Evolutionary conservation across 2,113 vertebrate genomes (phyloP).

Genomic region (Erpornis zantholeuca): DNA sequence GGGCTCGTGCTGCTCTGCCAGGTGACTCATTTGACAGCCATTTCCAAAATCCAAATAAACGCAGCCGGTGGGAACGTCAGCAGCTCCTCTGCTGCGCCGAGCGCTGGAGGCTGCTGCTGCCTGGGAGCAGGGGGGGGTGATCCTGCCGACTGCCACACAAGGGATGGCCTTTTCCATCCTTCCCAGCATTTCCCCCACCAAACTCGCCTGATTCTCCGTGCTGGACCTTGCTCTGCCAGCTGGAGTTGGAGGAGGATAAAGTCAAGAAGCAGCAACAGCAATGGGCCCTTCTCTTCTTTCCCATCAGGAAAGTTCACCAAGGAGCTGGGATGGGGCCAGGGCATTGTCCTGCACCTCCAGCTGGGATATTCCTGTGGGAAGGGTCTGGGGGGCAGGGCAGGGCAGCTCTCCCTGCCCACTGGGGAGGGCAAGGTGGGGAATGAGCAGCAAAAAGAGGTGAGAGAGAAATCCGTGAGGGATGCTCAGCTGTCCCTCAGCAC

Average conservation of each 20-base stretch:
- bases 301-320: too few species aligned
- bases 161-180: not conserved
- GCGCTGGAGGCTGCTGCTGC: not conserved
- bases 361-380: rapidly evolving
- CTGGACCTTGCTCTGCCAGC: not conserved
- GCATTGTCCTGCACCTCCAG: not conserved
- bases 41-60: not conserved
- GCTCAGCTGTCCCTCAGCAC: not conserved
- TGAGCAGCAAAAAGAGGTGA: not conserved
- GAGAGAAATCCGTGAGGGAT: rapidly evolving
- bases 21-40: slow-evolving; percentile 21
- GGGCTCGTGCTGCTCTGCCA: slow-evolving; percentile 32
- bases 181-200: not conserved
- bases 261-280: not conserved
- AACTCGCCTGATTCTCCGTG: rapidly evolving
- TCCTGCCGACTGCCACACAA: rapidly evolving
- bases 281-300: not conserved
- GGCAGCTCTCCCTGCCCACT: not conserved
- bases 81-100: not conserved
- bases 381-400: not conserved
- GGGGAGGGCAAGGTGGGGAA: not conserved
- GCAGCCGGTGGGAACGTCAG: not conserved
- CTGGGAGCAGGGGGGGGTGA: rapidly evolving
- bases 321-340: rapidly evolving
- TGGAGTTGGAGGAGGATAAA: not conserved